These are phyloP conservation scores for Ochotona curzoniae DNA, from an alignment of 2,113 vertebrate species.

Conservation along the genomic window DNA sequence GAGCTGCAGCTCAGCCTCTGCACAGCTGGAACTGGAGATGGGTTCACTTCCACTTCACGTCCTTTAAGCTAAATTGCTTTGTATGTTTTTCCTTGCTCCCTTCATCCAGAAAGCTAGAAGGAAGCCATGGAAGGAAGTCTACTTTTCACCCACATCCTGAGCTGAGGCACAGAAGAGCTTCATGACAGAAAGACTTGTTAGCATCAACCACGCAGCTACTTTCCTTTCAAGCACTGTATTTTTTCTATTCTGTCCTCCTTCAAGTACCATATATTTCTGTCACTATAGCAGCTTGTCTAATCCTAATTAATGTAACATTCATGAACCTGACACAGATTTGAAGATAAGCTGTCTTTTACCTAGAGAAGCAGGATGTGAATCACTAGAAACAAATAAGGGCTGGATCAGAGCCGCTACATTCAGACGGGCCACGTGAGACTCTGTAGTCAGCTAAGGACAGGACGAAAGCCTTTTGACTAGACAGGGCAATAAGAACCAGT, in stretches of 20 bases:
- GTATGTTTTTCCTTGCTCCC: background rate
- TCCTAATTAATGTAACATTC: background rate
- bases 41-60: background rate
- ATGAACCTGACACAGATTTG: background rate
- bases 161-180: background rate
- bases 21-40: background rate
- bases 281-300: background rate
- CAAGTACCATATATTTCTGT: background rate
- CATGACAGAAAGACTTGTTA: background rate
- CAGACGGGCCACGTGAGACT: background rate
- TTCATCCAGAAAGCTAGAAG: background rate
- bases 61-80: background rate
- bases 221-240: background rate
- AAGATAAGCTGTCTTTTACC: background rate
- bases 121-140: background rate
- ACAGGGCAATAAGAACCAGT: background rate
- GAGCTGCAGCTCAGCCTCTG: background rate
- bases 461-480: background rate
- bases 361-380: background rate
- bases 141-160: background rate
- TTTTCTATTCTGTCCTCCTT: background rate
- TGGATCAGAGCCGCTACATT: background rate
- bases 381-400: background rate
- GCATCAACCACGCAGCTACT: background rate
- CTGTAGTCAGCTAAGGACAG: background rate